Evolutionary conservation across 2,113 vertebrate genomes (phyloP).

Genomic region (Pelmatolapia mariae): DNA sequence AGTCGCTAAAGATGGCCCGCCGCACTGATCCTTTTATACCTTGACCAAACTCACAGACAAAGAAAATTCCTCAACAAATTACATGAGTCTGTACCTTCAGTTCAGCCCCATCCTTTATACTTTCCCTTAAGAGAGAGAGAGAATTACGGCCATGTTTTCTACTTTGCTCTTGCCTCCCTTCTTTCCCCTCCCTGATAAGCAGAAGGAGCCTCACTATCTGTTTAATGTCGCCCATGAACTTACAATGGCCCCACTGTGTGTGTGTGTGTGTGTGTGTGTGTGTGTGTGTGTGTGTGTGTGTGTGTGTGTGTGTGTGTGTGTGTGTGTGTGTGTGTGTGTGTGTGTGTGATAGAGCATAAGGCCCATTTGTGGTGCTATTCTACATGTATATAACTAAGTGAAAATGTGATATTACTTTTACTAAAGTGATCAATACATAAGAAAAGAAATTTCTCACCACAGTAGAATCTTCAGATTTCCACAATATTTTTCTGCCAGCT

Average conservation of each 20-base stretch:
- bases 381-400: neutral
- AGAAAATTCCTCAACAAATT: neutral
- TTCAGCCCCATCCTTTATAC: neutral
- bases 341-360: too few relatives aligned
- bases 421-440: neutral
- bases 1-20: neutral
- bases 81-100: neutral
- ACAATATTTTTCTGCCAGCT: neutral
- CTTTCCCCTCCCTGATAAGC: neutral
- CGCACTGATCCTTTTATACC: neutral
- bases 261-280: accelerated
- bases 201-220: neutral
- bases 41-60: neutral
- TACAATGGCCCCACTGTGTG: neutral
- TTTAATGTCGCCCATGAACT: neutral
- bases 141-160: neutral
- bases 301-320: too few relatives aligned
- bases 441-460: neutral
- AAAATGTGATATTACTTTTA: neutral
- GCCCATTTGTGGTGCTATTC: neutral
- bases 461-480: accelerated
- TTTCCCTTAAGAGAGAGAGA: neutral
- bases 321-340: too few relatives aligned
- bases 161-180: neutral
- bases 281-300: too few relatives aligned